Evolutionary conservation across 2,113 vertebrate species (phyloP).

Genomic region (Hydropotes inermis): DNA sequence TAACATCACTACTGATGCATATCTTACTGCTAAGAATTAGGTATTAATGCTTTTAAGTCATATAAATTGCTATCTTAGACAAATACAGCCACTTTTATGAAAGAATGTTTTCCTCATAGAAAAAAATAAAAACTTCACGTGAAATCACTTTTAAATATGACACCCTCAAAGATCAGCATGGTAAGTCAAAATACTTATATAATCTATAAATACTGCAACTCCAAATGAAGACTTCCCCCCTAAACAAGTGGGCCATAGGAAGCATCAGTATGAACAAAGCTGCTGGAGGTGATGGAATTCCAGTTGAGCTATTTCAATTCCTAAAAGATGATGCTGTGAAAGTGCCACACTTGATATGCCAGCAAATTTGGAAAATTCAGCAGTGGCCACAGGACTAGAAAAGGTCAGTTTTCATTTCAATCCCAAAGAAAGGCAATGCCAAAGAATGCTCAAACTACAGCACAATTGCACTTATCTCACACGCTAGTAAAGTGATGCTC

Average conservation of each 20-base stretch:
- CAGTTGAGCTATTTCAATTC: not conserved
- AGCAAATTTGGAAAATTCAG: not conserved
- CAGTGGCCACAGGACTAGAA: not conserved
- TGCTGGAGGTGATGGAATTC: not conserved
- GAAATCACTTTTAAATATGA: constrained; percentile 14
- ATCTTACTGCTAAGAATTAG: not conserved
- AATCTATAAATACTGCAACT: not conserved
- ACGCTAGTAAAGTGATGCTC: not conserved
- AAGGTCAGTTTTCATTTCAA: not conserved
- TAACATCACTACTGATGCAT: not conserved
- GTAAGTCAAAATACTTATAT: not conserved
- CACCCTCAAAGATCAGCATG: not conserved
- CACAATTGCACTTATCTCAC: not conserved
- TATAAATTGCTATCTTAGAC: not conserved
- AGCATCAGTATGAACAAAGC: not conserved
- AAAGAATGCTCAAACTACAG: not conserved
- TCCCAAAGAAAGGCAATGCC: not conserved
- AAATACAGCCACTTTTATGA: not conserved
- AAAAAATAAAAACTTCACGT: not conserved
- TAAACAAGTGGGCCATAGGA: not conserved
- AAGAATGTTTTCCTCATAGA: not conserved
- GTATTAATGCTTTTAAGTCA: not conserved
- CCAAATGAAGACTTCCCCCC: not conserved
- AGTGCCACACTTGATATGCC: not conserved
- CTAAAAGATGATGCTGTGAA: not conserved